Percentiles rank a stretch among this genome's conserved stretches.
Conservation (phyloP, 1,140 invertebrate genomes). For the Rhizoglyphus robini region DNA sequence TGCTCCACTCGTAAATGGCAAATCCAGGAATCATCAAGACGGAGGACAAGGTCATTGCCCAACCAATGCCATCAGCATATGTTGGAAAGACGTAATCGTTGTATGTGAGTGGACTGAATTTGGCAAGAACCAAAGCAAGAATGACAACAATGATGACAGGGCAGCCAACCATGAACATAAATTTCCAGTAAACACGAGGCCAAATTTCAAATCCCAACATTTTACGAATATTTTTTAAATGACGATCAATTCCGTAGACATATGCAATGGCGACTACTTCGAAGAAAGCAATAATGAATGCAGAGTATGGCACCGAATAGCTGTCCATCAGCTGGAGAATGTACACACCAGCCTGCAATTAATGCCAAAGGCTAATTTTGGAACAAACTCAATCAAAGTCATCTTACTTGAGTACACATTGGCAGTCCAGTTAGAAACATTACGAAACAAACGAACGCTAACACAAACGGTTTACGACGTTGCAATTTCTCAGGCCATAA, state of each 20-base stretch:
- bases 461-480: constrained; percentile 43
- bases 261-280: constrained; percentile 36
- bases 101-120: constrained; percentile 33
- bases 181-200: constrained; percentile 56
- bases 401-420: constrained; percentile 30
- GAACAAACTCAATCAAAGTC: too few relatives aligned
- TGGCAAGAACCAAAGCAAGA: constrained; percentile 32
- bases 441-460: constrained; percentile 49
- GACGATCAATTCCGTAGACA: constrained; percentile 37
- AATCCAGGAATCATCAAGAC: constrained; percentile 32
- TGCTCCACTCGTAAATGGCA: constrained; percentile 27
- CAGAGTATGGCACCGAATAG: constrained; percentile 30
- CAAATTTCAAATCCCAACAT: constrained; percentile 60
- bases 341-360: constrained; percentile 48
- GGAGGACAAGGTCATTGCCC: constrained; percentile 31
- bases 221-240: constrained; percentile 53
- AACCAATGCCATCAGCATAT: constrained; percentile 34
- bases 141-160: neutral
- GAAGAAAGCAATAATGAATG: constrained; percentile 31
- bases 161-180: neutral
- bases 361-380: too few relatives aligned
- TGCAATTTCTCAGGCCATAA: constrained; percentile 28
- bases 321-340: constrained; percentile 34
- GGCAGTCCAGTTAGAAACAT: constrained; percentile 55
- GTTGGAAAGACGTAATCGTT: constrained; percentile 30